Percentiles rank a stretch among this genome's conserved stretches.
Evolutionary conservation across 2,113 vertebrate species (phyloP).

Genomic region (Epinephelus moara): DNA sequence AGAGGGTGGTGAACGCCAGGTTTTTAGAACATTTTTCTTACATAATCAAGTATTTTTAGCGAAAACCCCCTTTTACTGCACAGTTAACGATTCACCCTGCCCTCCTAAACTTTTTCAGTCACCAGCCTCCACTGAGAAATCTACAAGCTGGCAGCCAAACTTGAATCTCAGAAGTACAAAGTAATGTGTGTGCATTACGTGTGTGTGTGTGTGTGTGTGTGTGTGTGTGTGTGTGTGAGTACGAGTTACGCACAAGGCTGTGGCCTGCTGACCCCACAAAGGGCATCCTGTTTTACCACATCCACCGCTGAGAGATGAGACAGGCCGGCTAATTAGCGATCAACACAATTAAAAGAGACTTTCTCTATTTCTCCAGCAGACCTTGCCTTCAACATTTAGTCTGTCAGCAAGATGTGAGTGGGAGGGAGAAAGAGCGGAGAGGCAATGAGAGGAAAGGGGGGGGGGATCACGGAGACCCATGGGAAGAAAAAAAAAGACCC

Average conservation of each 20-base stretch:
- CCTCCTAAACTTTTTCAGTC: slow-evolving; percentile 34
- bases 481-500: slow-evolving; percentile 59
- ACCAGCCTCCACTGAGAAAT: slow-evolving; percentile 38
- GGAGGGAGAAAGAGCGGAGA: slow-evolving; percentile 53
- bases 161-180: slow-evolving; percentile 29
- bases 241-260: slow-evolving; percentile 20
- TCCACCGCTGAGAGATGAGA: slow-evolving; percentile 47
- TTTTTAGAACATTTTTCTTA: slow-evolving; percentile 34
- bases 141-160: slow-evolving; percentile 31
- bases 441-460: slow-evolving; percentile 26
- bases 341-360: slow-evolving; percentile 71
- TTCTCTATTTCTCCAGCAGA: slow-evolving; percentile 41
- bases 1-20: background rate
- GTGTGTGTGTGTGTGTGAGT: background rate
- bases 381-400: slow-evolving; percentile 66
- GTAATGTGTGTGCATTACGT: background rate
- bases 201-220: background rate
- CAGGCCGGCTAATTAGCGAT: slow-evolving; percentile 65
- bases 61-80: slow-evolving; percentile 6
- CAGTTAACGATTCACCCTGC: slow-evolving; percentile 19
- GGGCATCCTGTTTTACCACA: slow-evolving; percentile 59
- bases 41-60: slow-evolving; percentile 45
- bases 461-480: slow-evolving; percentile 36
- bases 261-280: slow-evolving; percentile 59
- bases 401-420: slow-evolving; percentile 64